Evolutionary conservation across 2,888 invertebrate species (phyloP).

Genomic region (Sarcophaga carnaria): DNA sequence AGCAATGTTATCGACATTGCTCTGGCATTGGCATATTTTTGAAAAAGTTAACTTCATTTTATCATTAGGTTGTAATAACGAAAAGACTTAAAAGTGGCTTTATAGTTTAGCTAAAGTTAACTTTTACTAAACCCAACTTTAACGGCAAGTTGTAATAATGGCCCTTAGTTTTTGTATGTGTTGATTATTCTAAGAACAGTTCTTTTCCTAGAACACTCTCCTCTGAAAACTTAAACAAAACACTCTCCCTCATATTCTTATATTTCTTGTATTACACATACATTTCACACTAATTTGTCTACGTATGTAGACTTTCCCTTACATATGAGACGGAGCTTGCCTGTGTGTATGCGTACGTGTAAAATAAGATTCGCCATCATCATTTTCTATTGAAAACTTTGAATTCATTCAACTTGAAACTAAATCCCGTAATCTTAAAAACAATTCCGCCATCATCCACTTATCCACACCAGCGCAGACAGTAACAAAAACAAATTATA

Average conservation of each 20-base stretch:
- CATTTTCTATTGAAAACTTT: conserved; percentile 28
- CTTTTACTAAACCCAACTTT: no score
- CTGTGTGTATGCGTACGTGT: background rate
- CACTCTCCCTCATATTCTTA: background rate
- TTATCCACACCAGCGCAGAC: conserved; percentile 4
- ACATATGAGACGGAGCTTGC: background rate
- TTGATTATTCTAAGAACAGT: background rate
- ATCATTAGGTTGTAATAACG: no score
- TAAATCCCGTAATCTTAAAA: conserved; percentile 47
- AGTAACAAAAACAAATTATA: background rate
- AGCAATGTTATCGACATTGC: no score
- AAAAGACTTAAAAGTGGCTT: no score
- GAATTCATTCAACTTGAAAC: conserved; percentile 40
- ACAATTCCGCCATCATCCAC: conserved; percentile 33
- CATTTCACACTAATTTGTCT: background rate
- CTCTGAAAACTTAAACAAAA: background rate
- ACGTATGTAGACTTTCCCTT: no score
- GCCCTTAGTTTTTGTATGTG: background rate
- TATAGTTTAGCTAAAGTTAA: no score
- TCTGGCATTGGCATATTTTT: no score
- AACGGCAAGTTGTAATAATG: no score
- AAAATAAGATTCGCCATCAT: background rate
- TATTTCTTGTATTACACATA: background rate
- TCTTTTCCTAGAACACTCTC: no score
- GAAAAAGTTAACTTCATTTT: no score